phyloP scores from a whole-genome alignment of 2,888 invertebrate genomes.

The Tinea semifulvella region DNA sequence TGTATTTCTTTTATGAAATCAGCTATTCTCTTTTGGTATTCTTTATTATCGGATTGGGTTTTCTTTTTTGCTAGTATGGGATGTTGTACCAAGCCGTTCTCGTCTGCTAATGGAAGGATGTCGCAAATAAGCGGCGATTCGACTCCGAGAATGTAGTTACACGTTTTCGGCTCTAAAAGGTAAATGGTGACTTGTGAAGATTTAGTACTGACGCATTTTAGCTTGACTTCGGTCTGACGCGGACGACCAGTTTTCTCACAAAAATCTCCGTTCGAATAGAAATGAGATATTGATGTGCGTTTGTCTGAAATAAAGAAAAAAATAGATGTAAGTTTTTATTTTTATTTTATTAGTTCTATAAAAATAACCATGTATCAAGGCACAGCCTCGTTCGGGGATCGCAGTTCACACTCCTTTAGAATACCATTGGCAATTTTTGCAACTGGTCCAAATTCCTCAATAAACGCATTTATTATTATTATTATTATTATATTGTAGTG shows the following conservation, averaged over 20 bases:
- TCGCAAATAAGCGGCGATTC: constrained; percentile 92
- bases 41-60: constrained; percentile 24
- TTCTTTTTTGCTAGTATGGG: no score
- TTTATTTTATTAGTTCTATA: no score
- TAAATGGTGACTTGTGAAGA: constrained; percentile 87
- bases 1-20: constrained; percentile 21
- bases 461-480: no score
- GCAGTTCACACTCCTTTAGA: no score
- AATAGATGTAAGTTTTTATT: neutral
- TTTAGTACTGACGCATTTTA: constrained; percentile 77
- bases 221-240: constrained; percentile 86
- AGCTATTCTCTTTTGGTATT: constrained; percentile 23
- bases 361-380: no score
- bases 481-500: no score
- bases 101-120: constrained; percentile 82
- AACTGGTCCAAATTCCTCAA: no score
- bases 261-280: constrained; percentile 84
- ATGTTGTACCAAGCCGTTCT: constrained; percentile 82
- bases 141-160: constrained; percentile 94
- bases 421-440: no score
- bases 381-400: no score
- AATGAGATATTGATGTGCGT: constrained; percentile 82
- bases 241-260: constrained; percentile 86
- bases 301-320: constrained; percentile 33
- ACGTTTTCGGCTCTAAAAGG: constrained; percentile 89